Base-by-base conservation (phyloP, 2,797 vertebrate genomes). In the Neostethus bicornis region DNA sequence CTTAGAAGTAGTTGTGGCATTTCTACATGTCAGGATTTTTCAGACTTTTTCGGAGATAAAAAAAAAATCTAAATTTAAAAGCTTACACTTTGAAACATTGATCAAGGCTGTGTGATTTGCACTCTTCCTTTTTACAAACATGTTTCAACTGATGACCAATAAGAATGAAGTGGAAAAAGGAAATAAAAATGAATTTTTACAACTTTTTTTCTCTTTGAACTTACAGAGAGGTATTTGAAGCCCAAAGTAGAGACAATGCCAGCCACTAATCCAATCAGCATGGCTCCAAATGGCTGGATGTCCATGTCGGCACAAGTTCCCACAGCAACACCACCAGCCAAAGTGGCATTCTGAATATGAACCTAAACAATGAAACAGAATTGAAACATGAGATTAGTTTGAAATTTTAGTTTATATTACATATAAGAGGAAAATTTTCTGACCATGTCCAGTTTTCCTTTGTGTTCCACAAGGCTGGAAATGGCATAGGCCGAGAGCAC, bases 321-420 rank as follows among this genome's bases (percentile, higher is more conserved):
- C 47, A 99, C 93, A 0, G 97, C 97, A 4, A 99, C 97, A 1
- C 97, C 97, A 41, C 97, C 97, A 1, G 97, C 97, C 58, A 99
- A 81, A 1, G 96, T 98, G 29, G 97, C 97, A 2, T 99, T 99
- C 85, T 99, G 97, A 75, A 99, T 95, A 78, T 97, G 97, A 44
- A 96, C 96, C 97, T 99, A 66, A 13, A 28, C 21, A 50, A 42
- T 2, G 72, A 4, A 34, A 48, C n/a, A 51, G 3, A 58, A 11
- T 49, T 3, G 5, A 52, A 38, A n/a, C 5, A 4, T 44, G 5
- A 9, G 7, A 10, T 10, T 6, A 2, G 12, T 16, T 5, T 35
- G 12, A 26, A 4, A 47, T 26, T 3, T 23, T n/a, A 7, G 17
- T 44, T 3, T 13, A 17, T 9, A 7, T 39, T 45, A 7, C 54